Base-by-base conservation (phyloP, 1,140 invertebrate genomes). In the Apis florea region DNA sequence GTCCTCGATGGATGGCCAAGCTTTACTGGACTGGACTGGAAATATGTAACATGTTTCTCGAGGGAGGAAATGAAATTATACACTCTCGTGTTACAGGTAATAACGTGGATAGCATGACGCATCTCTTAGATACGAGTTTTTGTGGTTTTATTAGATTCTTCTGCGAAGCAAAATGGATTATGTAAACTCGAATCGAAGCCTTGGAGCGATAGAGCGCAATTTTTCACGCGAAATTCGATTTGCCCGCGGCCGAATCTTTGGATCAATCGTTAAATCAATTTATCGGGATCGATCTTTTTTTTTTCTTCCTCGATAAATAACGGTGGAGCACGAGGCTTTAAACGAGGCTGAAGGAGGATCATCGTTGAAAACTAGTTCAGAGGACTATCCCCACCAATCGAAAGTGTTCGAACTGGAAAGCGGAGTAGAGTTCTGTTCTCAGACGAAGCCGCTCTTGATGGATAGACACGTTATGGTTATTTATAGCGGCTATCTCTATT, bases 401-500 rank as follows among this genome's bases (percentile, higher is more conserved):
- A 58, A 21, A 13, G 21, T 66, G 61, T 64, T 74, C 24, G 49
- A 40, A n/a, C 47, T 68, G 54, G 24, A 77, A 75, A 87, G 67
- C 58, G n/a, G 63, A 26, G 15, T 67, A 59, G 51, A 86, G 63
- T 40, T 26, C 51, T 15, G 51, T 31, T 75, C 31, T 54, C 63
- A 61, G 70, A 81, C 58, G 49, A n/a, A n/a, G 63, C 49, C 56
- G 59, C 71, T 81, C 86, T 88, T 79, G 89, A 88, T 85, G 78
- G 88, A 89, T 89, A 87, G 87, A 89, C 84, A 89, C 83, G 80
- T 83, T 88, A 84, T 56, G 66, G 83, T 90, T 90, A 89, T 90
- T 91, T 91, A 89, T 84, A 67, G 79, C 59, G 70, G 86, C 88
- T 87, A 89, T 90, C 88, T 88, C 86, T 90, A 90, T 91, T 89